A percentile compares a stretch with the other conserved stretches of the same genome.
These are phyloP conservation scores for Oncorhynchus masou DNA, from an alignment of 2,113 vertebrate genomes.

Conservation along the genomic window DNA sequence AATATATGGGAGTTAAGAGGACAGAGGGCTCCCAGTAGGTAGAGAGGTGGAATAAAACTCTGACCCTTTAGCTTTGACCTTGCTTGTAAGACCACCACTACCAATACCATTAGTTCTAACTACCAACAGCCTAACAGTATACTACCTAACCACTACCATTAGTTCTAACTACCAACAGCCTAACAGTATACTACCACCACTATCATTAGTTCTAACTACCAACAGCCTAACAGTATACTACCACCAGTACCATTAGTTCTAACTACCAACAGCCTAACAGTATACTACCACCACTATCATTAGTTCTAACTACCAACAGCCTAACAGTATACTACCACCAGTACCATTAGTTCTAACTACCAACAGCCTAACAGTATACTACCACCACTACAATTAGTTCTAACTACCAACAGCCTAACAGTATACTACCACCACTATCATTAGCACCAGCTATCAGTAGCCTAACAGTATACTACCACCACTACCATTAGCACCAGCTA, in stretches of 20 bases:
- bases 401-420: neutral
- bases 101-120: neutral
- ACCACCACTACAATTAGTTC: no score
- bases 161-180: neutral
- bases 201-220: no score
- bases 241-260: no score
- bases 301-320: no score
- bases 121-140: neutral
- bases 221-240: no score
- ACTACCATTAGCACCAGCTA: neutral
- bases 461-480: neutral
- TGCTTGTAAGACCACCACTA: slow-evolving; percentile 36
- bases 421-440: neutral
- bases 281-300: no score
- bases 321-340: no score
- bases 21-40: slow-evolving; percentile 58
- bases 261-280: no score
- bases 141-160: slow-evolving; percentile 1
- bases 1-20: slow-evolving; percentile 44
- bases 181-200: no score
- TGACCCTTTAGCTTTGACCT: slow-evolving; percentile 73
- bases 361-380: no score
- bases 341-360: no score
- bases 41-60: slow-evolving; percentile 54
- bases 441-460: neutral